Base-by-base conservation (phyloP, 2,888 invertebrate genomes). In the Apodemia hepburni region DNA sequence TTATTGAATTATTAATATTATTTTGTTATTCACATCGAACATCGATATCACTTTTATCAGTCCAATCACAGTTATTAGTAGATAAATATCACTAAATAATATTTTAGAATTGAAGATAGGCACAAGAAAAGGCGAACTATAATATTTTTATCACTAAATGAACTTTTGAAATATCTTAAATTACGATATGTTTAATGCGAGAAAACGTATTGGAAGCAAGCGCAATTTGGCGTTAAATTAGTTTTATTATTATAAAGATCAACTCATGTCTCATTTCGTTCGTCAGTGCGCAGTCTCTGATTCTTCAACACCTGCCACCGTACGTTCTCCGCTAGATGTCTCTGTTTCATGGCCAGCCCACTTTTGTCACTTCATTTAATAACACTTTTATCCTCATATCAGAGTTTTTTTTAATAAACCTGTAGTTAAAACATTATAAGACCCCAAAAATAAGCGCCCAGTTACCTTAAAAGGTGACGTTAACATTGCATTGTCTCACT, bases 291-390 rank as follows among this genome's bases (percentile, higher is more conserved):
- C 75, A 91, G 89, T 86, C 89, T 90, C 75, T 87, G 87, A 77
- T 83, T 80, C 88, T 89, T 90, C 73, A 79, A 80, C 87, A 82
- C 87, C 89, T 82, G 82, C 90, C 90, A 87, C 83, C 89, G 80
- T 78, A 82, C 87, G 75, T 81, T 82, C 77, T 80, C 78, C 76
- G 74, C 76, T 71, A 80, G 79, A 70, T 85, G 78, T 82, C 84
- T 80, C 79, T 82, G 81, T 83, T 84, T 91, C 91, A 91, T 91
- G 90, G 91, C 91, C 89, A 85, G 83, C 87, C 88, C 82, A 85
- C 85, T 87, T 84, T 80, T 79, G 72, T 82, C 85, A 89, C 88
- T 87, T 80, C 77, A 82, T 82, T 78, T 70, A 75, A 79, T 77
- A 84, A 87, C 85, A 89, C 86, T 82, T 77, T 75, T 69, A 70